These are phyloP conservation scores for Scomberomorus guttatus DNA, from an alignment of 2,797 vertebrate genomes.

Conservation along the genomic window DNA sequence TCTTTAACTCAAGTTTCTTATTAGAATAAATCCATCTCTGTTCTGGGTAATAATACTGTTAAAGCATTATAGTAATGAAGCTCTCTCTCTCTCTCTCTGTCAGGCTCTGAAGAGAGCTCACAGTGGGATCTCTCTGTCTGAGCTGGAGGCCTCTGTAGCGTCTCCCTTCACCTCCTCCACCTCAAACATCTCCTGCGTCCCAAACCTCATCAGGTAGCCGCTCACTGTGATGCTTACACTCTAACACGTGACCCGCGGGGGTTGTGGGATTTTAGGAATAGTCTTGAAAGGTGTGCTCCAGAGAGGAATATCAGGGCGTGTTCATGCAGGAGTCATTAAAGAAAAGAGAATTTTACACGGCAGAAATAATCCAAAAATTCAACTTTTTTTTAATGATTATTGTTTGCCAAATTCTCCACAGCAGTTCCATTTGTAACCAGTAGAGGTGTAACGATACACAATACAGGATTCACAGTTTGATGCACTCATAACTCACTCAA, in stretches of 20 bases:
- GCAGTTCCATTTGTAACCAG: background rate
- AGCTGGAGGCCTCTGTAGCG: slow-evolving; percentile 97
- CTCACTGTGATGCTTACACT: background rate
- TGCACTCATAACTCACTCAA: background rate
- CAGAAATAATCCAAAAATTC: background rate
- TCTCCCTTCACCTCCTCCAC: slow-evolving; percentile 97
- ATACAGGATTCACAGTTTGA: background rate
- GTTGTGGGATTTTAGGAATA: no score
- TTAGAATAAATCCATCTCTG: no score
- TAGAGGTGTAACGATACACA: background rate
- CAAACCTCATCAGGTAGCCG: slow-evolving; percentile 94
- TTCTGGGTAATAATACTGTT: background rate
- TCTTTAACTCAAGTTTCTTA: background rate
- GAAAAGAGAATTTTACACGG: background rate
- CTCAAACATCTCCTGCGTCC: slow-evolving; percentile 96
- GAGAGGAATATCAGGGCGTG: no score
- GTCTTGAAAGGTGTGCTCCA: no score
- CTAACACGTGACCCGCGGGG: no score
- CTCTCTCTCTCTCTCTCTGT: background rate
- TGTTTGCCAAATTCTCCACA: background rate
- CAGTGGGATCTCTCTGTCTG: slow-evolving; percentile 96
- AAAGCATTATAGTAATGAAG: background rate
- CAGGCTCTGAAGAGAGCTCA: slow-evolving; percentile 98
- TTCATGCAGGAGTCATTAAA: no score
- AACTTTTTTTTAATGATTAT: no score